Evolutionary conservation across 2,888 invertebrate species (phyloP).

Genomic region (Onthophagus sagittarius): DNA sequence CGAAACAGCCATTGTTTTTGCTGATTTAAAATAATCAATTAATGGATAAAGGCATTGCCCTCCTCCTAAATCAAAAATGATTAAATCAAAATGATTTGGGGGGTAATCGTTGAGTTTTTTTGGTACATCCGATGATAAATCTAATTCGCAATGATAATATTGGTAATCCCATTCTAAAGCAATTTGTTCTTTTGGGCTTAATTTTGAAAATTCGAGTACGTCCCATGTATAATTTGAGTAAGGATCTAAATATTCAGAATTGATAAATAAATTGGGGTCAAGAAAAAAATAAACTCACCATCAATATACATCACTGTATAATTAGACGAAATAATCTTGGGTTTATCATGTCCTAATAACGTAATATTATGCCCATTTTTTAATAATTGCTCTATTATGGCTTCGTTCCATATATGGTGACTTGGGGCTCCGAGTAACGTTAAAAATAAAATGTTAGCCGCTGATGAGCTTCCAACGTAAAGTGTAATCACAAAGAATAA

Average conservation of each 20-base stretch:
- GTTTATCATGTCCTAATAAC: slow-evolving; percentile 20
- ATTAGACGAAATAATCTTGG: slow-evolving; percentile 18
- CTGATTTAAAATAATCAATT: slow-evolving; percentile 28
- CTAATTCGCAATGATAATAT: slow-evolving; percentile 15
- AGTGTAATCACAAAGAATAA: background rate
- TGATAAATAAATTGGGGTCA: too few relatives aligned
- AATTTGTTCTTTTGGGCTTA: background rate
- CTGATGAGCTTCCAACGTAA: background rate
- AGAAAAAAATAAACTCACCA: slow-evolving; percentile 16
- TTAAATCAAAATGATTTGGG: slow-evolving; percentile 29
- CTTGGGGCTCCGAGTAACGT: slow-evolving; percentile 20
- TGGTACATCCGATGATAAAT: slow-evolving; percentile 25
- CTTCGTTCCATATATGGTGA: slow-evolving; percentile 28
- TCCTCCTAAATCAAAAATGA: slow-evolving; percentile 26
- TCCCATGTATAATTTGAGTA: background rate
- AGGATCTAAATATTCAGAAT: too few relatives aligned
- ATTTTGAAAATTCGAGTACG: background rate
- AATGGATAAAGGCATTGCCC: slow-evolving; percentile 29
- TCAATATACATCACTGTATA: slow-evolving; percentile 23
- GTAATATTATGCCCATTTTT: slow-evolving; percentile 28
- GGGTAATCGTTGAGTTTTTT: slow-evolving; percentile 28
- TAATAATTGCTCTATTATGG: slow-evolving; percentile 17
- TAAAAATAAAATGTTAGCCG: slow-evolving; percentile 23
- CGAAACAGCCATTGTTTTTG: slow-evolving; percentile 27
- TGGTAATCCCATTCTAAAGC: slow-evolving; percentile 6